phyloP scores from a whole-genome alignment of 2,888 invertebrate genomes.

The Trichopoda pennipes region DNA sequence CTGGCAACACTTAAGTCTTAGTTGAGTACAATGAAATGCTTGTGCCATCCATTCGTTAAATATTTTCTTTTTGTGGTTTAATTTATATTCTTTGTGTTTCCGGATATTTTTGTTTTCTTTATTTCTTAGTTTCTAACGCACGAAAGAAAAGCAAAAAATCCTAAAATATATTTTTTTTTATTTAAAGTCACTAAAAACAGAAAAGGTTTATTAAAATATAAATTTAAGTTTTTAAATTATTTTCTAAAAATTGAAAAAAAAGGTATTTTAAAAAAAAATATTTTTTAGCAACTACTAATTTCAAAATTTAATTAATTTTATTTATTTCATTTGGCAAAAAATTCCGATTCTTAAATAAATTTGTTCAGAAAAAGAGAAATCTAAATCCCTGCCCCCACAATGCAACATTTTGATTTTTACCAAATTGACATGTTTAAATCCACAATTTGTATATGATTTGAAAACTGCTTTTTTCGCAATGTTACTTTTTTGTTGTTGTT shows the following conservation, averaged over 20 bases:
- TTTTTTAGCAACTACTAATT: too few relatives aligned
- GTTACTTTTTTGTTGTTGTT: neutral
- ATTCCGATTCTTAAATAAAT: neutral
- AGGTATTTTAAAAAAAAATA: too few relatives aligned
- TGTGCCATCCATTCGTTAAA: constrained; percentile 57
- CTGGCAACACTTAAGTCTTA: constrained; percentile 31
- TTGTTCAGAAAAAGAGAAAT: neutral
- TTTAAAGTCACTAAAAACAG: neutral
- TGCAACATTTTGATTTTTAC: constrained; percentile 47
- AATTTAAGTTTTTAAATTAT: too few relatives aligned
- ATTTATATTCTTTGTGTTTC: constrained; percentile 57
- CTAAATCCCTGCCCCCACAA: neutral
- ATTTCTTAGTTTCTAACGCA: neutral
- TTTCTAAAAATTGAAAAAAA: too few relatives aligned
- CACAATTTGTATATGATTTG: constrained; percentile 52
- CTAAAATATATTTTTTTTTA: constrained; percentile 2
- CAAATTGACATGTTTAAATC: constrained; percentile 62
- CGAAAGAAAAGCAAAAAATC: neutral
- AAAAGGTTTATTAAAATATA: too few relatives aligned
- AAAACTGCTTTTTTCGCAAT: neutral
- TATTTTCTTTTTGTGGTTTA: constrained; percentile 63
- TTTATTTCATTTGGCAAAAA: neutral
- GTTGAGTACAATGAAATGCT: constrained; percentile 45
- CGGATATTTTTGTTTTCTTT: constrained; percentile 26
- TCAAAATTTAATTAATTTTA: too few relatives aligned